These are phyloP conservation scores for Bostrychus sinensis DNA, from an alignment of 2,113 vertebrate species.

Conservation along the genomic window DNA sequence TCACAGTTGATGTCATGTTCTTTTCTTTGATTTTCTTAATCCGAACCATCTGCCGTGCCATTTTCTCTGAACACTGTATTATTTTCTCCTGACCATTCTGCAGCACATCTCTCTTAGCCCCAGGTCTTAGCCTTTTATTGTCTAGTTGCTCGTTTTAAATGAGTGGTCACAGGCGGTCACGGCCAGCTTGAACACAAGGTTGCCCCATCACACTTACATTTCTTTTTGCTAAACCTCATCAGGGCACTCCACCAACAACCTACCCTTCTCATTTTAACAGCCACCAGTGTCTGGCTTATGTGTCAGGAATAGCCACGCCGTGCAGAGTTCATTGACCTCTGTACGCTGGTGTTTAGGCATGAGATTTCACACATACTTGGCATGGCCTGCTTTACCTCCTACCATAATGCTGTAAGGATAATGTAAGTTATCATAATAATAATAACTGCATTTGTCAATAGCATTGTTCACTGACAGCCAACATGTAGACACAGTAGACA, in stretches of 20 bases:
- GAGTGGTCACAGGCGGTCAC: neutral
- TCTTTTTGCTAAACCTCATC: conserved; percentile 6
- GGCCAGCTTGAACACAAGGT: conserved; percentile 31
- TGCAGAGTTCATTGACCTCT: conserved; percentile 22
- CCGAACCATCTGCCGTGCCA: neutral
- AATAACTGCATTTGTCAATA: no score
- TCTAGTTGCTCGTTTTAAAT: conserved; percentile 16
- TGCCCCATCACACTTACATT: conserved; percentile 9
- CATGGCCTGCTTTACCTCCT: neutral
- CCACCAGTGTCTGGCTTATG: conserved; percentile 18
- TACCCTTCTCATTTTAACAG: conserved; percentile 27
- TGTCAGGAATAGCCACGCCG: conserved; percentile 50
- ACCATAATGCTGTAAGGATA: neutral
- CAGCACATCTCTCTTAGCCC: neutral
- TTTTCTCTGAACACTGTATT: neutral
- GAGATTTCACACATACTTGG: conserved; percentile 9
- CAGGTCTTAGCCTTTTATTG: neutral
- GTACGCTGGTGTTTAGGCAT: conserved; percentile 16
- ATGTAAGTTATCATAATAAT: no score
- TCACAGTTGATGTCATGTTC: neutral
- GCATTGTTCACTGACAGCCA: no score
- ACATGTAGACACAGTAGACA: no score
- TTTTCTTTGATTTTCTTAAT: neutral
- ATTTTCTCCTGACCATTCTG: neutral
- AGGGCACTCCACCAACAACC: conserved; percentile 9